phyloP scores from a whole-genome alignment of 2,797 vertebrate genomes.

The Threskiornis aethiopicus region DNA sequence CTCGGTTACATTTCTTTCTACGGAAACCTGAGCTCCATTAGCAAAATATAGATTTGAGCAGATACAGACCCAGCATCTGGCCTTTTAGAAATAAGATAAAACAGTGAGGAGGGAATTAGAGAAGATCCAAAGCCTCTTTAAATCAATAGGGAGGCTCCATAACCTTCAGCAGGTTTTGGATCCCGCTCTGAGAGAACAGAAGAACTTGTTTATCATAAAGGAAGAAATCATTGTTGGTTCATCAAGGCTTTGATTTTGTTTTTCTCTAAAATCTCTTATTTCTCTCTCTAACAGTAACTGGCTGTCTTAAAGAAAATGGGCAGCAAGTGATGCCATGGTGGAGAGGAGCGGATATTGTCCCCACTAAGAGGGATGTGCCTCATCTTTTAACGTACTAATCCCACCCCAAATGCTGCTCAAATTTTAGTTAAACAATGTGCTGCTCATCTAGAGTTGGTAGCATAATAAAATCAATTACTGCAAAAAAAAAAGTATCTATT shows the following conservation, averaged over 20 bases:
- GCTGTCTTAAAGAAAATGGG: background rate
- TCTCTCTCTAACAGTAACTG: background rate
- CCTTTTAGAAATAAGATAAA: conserved; percentile 54
- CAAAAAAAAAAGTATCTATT: background rate
- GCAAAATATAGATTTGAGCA: conserved; percentile 50
- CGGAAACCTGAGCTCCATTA: conserved; percentile 43
- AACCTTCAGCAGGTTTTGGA: conserved; percentile 53
- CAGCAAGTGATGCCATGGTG: background rate
- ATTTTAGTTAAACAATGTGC: background rate
- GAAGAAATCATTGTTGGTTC: background rate
- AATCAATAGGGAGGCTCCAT: conserved; percentile 10
- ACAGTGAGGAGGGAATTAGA: conserved; percentile 28
- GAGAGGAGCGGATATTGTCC: background rate
- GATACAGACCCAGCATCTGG: conserved; percentile 34
- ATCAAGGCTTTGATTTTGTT: background rate
- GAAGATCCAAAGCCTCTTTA: conserved; percentile 34
- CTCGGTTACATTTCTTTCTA: conserved; percentile 36
- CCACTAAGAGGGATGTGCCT: background rate
- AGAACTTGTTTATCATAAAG: conserved; percentile 15
- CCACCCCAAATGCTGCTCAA: background rate
- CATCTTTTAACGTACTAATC: background rate
- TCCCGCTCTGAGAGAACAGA: background rate
- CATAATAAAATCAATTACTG: background rate
- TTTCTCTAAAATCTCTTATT: background rate
- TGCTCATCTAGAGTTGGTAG: background rate